Evolutionary conservation across 2,797 vertebrate species (phyloP), one percentile per base, ranked within the genome.

Genomic region (Halcyon smyrnensis): DNA sequence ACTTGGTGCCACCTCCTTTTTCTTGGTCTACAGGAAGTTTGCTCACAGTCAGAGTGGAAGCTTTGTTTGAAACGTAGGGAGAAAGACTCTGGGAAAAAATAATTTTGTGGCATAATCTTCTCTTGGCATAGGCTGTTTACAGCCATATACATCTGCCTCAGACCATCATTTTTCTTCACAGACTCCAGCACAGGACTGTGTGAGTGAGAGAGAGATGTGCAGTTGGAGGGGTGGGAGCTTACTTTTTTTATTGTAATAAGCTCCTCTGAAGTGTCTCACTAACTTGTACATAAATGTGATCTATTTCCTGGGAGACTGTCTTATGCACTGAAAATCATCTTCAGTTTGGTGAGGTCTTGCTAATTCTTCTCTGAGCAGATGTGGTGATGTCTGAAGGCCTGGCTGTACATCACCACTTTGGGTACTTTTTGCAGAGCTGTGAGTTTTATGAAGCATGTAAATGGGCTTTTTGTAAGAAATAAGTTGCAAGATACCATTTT

Each of bases 261-360:
- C 82, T 83, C 14, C 79, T 77, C 84, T 71, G 69, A 85, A 95
- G 68, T 85, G 85, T 89, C 93, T 96, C 5, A 0, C 78, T 71
- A 95, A 92, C 87, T 80, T 68, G 93, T 93, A 90, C 87, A 95
- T 95, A 95, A 97, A 95, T 0, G 14, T 97, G 95, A 97, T 95
- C 45, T 74, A 97, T 96, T 93, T 87, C 84, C 87, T 75, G 53
- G 60, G 75, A 95, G 68, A 77, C 56, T 60, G 82, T 85, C 87
- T 95, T 45, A 63, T 11, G 53, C 64, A 75, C 84, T 71, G 87
- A 87, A 94, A 96, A 95, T 94, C 89, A 85, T 77, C 82, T 64
- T 74, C 82, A 64, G 65, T 77, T 76, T 87, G 82, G 76, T 70
- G 76, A 85, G 71, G 60, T 30, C 89, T 89, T 70, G 89, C 73